Percentiles rank a stretch among this genome's conserved stretches.
Evolutionary conservation across 1,140 invertebrate genomes (phyloP).

Genomic region (Aphelenchoides avenae): DNA sequence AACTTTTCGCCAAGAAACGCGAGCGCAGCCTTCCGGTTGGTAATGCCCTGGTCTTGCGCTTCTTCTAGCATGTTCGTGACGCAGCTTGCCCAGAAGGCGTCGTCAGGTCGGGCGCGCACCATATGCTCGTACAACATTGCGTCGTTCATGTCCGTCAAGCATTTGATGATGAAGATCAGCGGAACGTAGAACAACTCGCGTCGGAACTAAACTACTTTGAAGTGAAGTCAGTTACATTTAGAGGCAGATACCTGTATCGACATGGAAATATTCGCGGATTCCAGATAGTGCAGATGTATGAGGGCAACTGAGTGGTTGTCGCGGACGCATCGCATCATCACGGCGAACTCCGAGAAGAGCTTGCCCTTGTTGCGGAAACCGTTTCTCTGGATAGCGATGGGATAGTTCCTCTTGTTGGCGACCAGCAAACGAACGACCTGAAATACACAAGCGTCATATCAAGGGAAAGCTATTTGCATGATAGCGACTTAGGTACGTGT

Average conservation of each 20-base stretch:
- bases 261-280: slow-evolving; percentile 49
- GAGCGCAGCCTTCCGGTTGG: slow-evolving; percentile 38
- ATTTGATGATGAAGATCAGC: slow-evolving; percentile 55
- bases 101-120: slow-evolving; percentile 35
- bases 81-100: slow-evolving; percentile 48
- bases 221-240: not conserved
- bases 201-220: slow-evolving; percentile 41
- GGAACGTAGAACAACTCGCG: slow-evolving; percentile 58
- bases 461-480: not conserved
- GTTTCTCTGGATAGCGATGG: slow-evolving; percentile 48
- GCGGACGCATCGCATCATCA: slow-evolving; percentile 55
- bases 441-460: slow-evolving; percentile 4
- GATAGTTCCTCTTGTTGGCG: slow-evolving; percentile 54
- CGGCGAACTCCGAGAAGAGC: slow-evolving; percentile 54
- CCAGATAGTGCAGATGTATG: slow-evolving; percentile 54
- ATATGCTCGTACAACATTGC: slow-evolving; percentile 35
- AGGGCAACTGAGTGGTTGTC: slow-evolving; percentile 53
- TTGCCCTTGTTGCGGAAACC: slow-evolving; percentile 51
- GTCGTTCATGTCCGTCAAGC: slow-evolving; percentile 47
- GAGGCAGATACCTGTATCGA: slow-evolving; percentile 50
- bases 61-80: slow-evolving; percentile 51
- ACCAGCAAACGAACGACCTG: slow-evolving; percentile 50
- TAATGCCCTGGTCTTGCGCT: slow-evolving; percentile 42
- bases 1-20: slow-evolving; percentile 44
- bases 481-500: not conserved